A percentile compares a stretch with the other conserved stretches of the same genome.
These are phyloP conservation scores for Drosophila tripunctata DNA, from an alignment of 2,888 invertebrate genomes.

Conservation along the genomic window DNA sequence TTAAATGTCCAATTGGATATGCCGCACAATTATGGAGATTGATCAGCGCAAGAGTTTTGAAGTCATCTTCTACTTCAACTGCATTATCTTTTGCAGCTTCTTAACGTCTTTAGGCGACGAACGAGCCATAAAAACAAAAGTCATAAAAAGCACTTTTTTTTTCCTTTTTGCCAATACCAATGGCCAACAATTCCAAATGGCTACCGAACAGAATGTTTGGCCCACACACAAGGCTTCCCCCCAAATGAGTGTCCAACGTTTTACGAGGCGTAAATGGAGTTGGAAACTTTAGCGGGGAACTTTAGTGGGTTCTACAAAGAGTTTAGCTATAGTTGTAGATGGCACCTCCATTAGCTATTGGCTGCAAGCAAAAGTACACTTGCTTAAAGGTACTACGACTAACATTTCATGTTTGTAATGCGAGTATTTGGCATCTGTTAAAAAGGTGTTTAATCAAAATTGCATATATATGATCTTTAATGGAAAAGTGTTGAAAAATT, in stretches of 20 bases:
- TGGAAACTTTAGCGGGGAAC: background rate
- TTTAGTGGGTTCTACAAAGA: background rate
- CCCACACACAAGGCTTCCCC: conserved; percentile 44
- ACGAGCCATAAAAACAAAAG: conserved; percentile 48
- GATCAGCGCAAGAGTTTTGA: conserved; percentile 39
- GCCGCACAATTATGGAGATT: conserved; percentile 63
- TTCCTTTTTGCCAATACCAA: conserved; percentile 27
- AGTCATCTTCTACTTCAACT: background rate
- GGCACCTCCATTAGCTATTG: conserved; percentile 59
- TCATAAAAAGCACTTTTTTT: conserved; percentile 43
- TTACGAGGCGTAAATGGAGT: conserved; percentile 50
- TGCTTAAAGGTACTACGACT: background rate
- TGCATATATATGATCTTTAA: too few species aligned
- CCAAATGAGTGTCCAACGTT: conserved; percentile 39
- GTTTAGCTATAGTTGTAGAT: conserved; percentile 19
- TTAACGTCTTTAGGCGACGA: conserved; percentile 13
- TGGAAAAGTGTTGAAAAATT: too few species aligned
- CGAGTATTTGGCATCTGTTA: too few species aligned
- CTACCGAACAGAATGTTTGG: conserved; percentile 55
- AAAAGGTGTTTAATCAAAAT: too few species aligned
- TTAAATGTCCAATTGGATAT: conserved; percentile 60
- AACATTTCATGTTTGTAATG: too few species aligned
- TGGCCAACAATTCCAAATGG: conserved; percentile 46
- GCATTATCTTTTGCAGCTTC: background rate
- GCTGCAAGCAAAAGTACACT: conserved; percentile 12